phyloP scores from a whole-genome alignment of 2,888 invertebrate genomes.

The Augochlorella aurata region DNA sequence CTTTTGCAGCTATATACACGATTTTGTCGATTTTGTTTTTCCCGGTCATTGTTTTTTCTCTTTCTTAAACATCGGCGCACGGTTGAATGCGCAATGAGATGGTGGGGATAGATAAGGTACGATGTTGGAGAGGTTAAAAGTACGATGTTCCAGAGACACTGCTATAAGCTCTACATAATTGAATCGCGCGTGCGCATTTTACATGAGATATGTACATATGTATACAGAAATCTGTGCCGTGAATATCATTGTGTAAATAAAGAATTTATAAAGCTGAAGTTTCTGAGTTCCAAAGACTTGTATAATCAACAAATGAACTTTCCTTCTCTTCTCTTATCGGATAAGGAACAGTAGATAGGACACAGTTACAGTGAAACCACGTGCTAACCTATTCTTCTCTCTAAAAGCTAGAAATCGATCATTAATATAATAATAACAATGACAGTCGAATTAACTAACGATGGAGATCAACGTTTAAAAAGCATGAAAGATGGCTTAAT shows the following conservation, averaged over 20 bases:
- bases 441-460: constrained; percentile 61
- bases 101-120: background rate
- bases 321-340: constrained; percentile 13
- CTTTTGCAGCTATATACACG: background rate
- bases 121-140: background rate
- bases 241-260: constrained; percentile 43
- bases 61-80: background rate
- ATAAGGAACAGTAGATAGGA: constrained; percentile 9
- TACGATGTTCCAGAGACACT: background rate
- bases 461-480: constrained; percentile 65
- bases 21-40: background rate
- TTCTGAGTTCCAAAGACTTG: background rate
- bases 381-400: constrained; percentile 34
- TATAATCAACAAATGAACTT: constrained; percentile 17
- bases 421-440: constrained; percentile 52
- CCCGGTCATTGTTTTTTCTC: background rate
- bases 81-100: background rate
- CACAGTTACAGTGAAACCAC: constrained; percentile 11
- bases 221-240: background rate
- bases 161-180: background rate
- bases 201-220: background rate
- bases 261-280: constrained; percentile 9
- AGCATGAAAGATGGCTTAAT: constrained; percentile 87
- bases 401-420: background rate
- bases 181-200: background rate